Percentiles rank a stretch among this genome's conserved stretches.
These are phyloP conservation scores for Neolamprologus tretocephalus DNA, from an alignment of 2,113 vertebrate species.

Conservation along the genomic window DNA sequence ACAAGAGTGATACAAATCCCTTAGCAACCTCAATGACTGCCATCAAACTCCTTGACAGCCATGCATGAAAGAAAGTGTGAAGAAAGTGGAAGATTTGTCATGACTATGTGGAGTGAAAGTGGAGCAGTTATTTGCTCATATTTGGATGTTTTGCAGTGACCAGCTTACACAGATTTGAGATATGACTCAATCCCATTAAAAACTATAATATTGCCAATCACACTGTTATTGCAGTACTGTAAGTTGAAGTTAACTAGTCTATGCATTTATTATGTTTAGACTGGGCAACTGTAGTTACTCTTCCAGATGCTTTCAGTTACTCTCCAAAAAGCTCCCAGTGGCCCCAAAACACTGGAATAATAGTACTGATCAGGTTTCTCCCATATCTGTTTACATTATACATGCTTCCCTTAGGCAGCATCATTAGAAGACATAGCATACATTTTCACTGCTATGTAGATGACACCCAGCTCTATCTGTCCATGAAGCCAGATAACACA, in stretches of 20 bases:
- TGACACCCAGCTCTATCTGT: too few relatives aligned
- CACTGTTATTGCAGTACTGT: background rate
- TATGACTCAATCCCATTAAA: background rate
- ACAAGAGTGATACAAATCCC: background rate
- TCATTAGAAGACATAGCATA: too few relatives aligned
- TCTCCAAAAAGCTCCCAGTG: background rate
- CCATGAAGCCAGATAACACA: too few relatives aligned
- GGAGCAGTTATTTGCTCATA: background rate
- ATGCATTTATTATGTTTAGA: background rate
- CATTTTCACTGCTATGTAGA: too few relatives aligned
- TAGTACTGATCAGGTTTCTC: background rate
- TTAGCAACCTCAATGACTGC: background rate
- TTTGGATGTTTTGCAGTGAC: background rate
- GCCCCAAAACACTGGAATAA: background rate
- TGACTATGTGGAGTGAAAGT: background rate
- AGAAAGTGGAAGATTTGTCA: background rate
- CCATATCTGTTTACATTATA: background rate
- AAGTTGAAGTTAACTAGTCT: background rate
- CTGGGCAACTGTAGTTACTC: background rate
- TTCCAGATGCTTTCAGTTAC: background rate
- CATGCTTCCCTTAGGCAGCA: too few relatives aligned
- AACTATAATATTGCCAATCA: background rate
- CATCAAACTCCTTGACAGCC: background rate
- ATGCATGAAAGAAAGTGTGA: background rate
- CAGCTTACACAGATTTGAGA: background rate